A percentile compares a stretch with the other conserved stretches of the same genome.
Conservation (phyloP, 2,797 vertebrate species). For the Limnodromus scolopaceus region DNA sequence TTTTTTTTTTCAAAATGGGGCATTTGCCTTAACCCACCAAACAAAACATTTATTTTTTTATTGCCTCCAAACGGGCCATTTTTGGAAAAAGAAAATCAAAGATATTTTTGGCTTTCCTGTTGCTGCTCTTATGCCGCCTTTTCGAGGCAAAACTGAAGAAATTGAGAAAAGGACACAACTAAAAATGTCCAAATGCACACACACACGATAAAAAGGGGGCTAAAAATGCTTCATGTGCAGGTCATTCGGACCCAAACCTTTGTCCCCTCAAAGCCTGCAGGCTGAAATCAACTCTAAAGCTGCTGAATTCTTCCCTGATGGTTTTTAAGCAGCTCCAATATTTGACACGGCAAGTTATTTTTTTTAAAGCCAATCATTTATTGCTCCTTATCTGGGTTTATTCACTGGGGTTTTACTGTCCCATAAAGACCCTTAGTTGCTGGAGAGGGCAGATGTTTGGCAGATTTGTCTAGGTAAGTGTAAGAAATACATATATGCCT, state of each 20-base stretch:
- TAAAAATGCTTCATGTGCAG: background rate
- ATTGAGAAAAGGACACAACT: background rate
- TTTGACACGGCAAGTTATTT: background rate
- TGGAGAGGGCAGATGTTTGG: background rate
- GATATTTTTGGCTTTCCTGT: conserved; percentile 13
- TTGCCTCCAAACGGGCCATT: background rate
- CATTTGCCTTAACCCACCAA: background rate
- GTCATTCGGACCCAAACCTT: background rate
- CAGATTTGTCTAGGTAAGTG: background rate
- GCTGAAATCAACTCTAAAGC: background rate
- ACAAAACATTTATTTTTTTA: background rate
- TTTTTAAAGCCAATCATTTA: background rate
- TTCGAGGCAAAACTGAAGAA: background rate
- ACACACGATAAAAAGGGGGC: background rate
- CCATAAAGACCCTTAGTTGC: background rate
- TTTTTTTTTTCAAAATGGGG: background rate
- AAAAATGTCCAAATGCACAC: background rate
- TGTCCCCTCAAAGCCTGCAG: background rate
- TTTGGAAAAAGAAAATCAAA: conserved; percentile 40
- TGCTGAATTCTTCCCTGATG: background rate
- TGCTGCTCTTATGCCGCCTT: background rate
- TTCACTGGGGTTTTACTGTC: background rate
- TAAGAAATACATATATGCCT: background rate
- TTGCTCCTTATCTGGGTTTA: background rate
- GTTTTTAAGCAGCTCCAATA: background rate